Evolutionary conservation across 1,140 invertebrate genomes (phyloP).

Genomic region (Eueides isabella): DNA sequence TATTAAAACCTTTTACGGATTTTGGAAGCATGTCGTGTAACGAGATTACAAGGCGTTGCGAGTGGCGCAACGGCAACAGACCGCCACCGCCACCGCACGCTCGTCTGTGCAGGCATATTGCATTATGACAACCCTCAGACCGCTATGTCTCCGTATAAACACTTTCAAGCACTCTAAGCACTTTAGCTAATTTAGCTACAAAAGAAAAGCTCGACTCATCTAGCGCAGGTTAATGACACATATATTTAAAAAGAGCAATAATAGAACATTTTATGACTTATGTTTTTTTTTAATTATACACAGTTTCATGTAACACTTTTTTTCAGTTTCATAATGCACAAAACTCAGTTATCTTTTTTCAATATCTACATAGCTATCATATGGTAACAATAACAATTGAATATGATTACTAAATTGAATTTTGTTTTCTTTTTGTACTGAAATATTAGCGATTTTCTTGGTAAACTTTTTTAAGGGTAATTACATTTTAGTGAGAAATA

Average conservation of each 20-base stretch:
- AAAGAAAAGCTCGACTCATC: constrained; percentile 21
- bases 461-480: background rate
- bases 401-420: too few relatives aligned
- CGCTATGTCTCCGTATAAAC: constrained; percentile 30
- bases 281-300: background rate
- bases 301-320: too few relatives aligned
- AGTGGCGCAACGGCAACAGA: constrained; percentile 12
- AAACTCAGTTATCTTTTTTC: background rate
- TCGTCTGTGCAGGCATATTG: constrained; percentile 37
- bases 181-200: constrained; percentile 35
- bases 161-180: constrained; percentile 36
- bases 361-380: background rate
- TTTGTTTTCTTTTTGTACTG: background rate
- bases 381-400: background rate
- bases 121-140: constrained; percentile 33
- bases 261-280: background rate
- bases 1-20: constrained; percentile 9
- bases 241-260: background rate
- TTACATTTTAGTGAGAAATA: background rate
- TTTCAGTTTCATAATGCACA: too few relatives aligned
- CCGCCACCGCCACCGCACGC: constrained; percentile 26
- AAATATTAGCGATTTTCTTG: background rate
- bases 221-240: constrained; percentile 7
- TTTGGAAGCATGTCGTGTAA: constrained; percentile 29
- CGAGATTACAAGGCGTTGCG: constrained; percentile 35